Evolutionary conservation across 2,113 vertebrate species (phyloP).

Genomic region (Puffinus mauretanicus): DNA sequence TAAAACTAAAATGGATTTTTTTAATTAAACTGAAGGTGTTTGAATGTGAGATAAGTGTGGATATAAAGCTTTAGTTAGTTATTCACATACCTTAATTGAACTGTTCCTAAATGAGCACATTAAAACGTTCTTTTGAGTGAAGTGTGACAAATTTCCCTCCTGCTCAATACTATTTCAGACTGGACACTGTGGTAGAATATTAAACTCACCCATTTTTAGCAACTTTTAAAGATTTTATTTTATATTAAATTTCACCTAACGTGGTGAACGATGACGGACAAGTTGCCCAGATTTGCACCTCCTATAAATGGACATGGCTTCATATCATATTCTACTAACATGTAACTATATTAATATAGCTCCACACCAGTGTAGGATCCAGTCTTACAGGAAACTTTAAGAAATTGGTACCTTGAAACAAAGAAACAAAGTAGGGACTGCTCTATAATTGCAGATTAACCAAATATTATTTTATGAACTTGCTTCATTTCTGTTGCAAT

Average conservation of each 20-base stretch:
- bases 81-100: background rate
- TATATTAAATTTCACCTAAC: background rate
- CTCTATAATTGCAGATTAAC: constrained; percentile 10
- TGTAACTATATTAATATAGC: background rate
- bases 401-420: background rate
- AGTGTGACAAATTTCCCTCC: background rate
- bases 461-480: constrained; percentile 30
- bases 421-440: background rate
- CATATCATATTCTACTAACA: background rate
- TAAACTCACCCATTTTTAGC: background rate
- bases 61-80: background rate
- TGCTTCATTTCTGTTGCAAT: constrained; percentile 39
- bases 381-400: background rate
- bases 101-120: background rate
- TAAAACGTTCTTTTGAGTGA: background rate
- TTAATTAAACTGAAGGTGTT: background rate
- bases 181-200: background rate
- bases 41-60: background rate
- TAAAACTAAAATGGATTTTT: background rate
- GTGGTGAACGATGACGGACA: background rate
- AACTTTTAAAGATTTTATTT: background rate
- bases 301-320: background rate
- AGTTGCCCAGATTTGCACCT: background rate
- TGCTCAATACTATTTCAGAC: background rate
- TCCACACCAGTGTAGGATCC: background rate